Percentiles rank a stretch among this genome's conserved stretches.
These are phyloP conservation scores for Gymnothorax reevesii DNA, from an alignment of 2,797 vertebrate genomes.

Conservation along the genomic window DNA sequence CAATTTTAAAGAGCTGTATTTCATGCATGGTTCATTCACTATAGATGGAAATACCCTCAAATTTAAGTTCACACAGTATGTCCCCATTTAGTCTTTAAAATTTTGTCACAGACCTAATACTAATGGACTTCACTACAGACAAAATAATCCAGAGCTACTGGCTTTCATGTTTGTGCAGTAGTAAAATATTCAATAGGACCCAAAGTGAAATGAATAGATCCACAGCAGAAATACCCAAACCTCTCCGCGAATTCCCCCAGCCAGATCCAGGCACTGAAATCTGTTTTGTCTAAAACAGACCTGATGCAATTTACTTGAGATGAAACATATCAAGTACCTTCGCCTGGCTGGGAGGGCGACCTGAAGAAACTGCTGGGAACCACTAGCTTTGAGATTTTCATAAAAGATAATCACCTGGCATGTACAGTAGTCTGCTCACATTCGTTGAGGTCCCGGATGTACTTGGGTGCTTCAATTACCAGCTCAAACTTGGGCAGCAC, in stretches of 20 bases:
- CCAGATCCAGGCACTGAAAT: no score
- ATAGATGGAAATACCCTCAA: no score
- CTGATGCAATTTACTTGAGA: no score
- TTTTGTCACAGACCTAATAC: no score
- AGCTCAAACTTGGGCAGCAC: conserved; percentile 90
- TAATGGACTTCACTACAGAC: not conserved
- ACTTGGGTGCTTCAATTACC: conserved; percentile 79
- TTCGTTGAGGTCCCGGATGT: conserved; percentile 79
- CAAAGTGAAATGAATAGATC: not conserved
- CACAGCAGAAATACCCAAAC: no score
- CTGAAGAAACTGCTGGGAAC: no score
- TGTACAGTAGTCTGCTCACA: conserved; percentile 82
- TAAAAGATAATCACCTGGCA: conserved; percentile 73
- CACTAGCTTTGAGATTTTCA: no score
- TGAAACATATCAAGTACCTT: not conserved
- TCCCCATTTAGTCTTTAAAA: no score
- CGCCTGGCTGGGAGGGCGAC: not conserved
- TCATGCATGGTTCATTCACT: no score
- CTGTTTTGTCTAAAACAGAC: not conserved
- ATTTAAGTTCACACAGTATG: no score
- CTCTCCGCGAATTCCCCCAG: no score
- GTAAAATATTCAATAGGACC: not conserved
- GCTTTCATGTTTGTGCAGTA: not conserved
- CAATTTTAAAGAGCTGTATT: no score
- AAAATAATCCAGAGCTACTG: not conserved